Base-by-base conservation (phyloP, 2,113 vertebrate genomes). In the Lasiurus cinereus region DNA sequence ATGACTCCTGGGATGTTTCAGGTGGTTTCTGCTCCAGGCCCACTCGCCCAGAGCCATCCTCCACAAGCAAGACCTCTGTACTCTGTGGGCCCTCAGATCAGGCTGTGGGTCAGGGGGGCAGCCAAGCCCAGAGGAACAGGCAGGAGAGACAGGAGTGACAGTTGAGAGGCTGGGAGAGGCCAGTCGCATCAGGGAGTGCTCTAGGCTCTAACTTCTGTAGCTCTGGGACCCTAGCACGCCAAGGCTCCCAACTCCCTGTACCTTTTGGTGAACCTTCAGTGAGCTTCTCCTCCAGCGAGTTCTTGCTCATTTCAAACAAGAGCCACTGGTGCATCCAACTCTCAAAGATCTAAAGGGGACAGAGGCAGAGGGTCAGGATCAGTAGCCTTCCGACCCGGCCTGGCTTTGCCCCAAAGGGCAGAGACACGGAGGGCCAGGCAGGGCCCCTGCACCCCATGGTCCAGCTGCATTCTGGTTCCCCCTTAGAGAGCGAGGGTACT, bases 241-340 rank as follows among this genome's bases (percentile, higher is more conserved):
- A 14, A 29, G 27, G 10, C n/a, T 19, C 91, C 83, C 6, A 5
- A 2, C 48, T 56, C 67, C 50, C 0, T 1, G 0, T 98, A 98
- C 98, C 98, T 98, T 97, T 98, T 16, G 59, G 9, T 2, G 78
- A 88, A 11, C 9, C 5, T 4, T 64, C 64, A 21, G 96, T 97
- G 1, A 0, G 36, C 5, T 95, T 86, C 12, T 92, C 87, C 0
- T 27, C 8, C n/a, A 92, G 15, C 4, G 98, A 88, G 27, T 98
- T 96, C 97, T 98, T 99, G 97, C 99, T 98, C 98, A 98, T 98
- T 74, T 99, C 98, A 89, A 99, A 99, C 83, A 99, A 97, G 91
- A 99, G 98, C 99, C 99, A 99, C 67, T 99, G 98, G 79, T 98
- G 97, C 98, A 99, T 97, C 99, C 99, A 99, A 93, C 95, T 95